Conservation (phyloP, 1,140 invertebrate species). For the Rhopalosiphum padi region DNA sequence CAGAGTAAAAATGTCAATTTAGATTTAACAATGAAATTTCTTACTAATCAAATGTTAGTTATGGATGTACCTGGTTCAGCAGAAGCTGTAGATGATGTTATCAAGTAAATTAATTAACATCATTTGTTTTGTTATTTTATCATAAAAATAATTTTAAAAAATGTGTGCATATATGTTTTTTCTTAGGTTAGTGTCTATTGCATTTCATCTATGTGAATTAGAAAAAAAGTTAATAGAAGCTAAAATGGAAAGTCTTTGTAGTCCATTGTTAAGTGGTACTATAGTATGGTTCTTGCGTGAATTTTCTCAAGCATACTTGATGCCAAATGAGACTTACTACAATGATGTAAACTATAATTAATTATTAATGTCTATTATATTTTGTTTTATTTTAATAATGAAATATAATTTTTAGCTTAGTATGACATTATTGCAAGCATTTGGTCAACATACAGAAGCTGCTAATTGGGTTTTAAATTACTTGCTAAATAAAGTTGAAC, state of each 20-base stretch:
- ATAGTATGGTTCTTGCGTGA: conserved; percentile 82
- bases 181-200: conserved; percentile 70
- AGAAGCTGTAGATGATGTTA: conserved; percentile 69
- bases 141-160: neutral
- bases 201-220: conserved; percentile 75
- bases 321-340: conserved; percentile 75
- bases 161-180: neutral
- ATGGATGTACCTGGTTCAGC: conserved; percentile 67
- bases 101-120: conserved; percentile 61
- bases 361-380: conserved; percentile 45
- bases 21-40: conserved; percentile 66
- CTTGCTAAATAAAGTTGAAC: conserved; percentile 70
- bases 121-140: conserved; percentile 58
- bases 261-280: conserved; percentile 81
- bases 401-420: conserved; percentile 64
- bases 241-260: conserved; percentile 71
- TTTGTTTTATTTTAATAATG: neutral
- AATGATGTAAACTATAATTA: conserved; percentile 67
- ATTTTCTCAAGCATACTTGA: conserved; percentile 78
- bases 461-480: conserved; percentile 71
- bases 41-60: conserved; percentile 65
- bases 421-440: conserved; percentile 68
- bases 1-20: conserved; percentile 66
- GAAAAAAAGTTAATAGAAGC: conserved; percentile 72
- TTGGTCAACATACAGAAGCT: conserved; percentile 70